Conservation (phyloP, 92 coral and sea anemone genomes). For the Pocillopora meandrina region DNA sequence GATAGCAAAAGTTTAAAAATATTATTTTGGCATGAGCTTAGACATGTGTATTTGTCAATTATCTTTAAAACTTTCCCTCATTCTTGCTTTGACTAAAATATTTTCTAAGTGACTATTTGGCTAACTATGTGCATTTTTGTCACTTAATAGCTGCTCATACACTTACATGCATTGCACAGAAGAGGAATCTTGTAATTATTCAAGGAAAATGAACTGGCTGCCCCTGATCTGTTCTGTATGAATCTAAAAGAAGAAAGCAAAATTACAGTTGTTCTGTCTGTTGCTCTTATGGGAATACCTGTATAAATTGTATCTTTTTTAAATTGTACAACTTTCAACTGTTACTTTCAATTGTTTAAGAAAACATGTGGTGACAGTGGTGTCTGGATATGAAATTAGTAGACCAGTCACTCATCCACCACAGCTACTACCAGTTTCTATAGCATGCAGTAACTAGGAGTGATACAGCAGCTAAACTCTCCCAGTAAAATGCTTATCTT, state of each 20-base stretch:
- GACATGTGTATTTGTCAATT: neutral
- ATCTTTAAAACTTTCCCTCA: neutral
- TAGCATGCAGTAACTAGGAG: too few species aligned
- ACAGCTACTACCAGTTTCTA: too few species aligned
- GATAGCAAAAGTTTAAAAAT: too few species aligned
- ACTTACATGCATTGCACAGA: slow-evolving; percentile 99
- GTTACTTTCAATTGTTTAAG: too few species aligned
- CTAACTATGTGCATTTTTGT: neutral
- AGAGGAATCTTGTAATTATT: slow-evolving; percentile 83
- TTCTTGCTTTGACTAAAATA: neutral
- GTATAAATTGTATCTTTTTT: too few species aligned
- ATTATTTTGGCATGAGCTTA: too few species aligned
- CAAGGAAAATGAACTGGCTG: slow-evolving; percentile 53
- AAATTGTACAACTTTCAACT: too few species aligned
- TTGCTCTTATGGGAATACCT: neutral
- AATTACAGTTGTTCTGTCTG: neutral
- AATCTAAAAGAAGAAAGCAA: slow-evolving; percentile 42
- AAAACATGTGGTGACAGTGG: too few species aligned
- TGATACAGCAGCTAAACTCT: too few species aligned
- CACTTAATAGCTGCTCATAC: neutral
- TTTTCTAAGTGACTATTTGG: neutral
- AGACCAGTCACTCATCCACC: too few species aligned
- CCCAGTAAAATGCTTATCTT: too few species aligned
- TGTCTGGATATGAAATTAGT: too few species aligned
- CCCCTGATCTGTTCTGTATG: slow-evolving; percentile 66